Evolutionary conservation across 2,797 vertebrate genomes (phyloP).

Genomic region (Dicrostonyx torquatus): DNA sequence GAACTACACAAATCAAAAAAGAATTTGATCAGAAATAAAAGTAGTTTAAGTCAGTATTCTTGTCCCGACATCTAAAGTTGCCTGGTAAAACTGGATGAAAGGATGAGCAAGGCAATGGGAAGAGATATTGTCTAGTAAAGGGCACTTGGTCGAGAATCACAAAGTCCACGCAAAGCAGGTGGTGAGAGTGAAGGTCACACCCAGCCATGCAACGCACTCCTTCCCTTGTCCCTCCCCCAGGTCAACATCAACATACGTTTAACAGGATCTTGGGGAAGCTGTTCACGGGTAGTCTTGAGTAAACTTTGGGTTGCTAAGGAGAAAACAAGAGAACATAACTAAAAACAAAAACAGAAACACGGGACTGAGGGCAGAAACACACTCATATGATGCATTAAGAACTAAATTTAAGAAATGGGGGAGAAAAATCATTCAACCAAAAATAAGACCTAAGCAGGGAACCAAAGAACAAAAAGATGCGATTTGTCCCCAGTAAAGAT

Average conservation of each 20-base stretch:
- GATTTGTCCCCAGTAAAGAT: background rate
- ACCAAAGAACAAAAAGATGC: background rate
- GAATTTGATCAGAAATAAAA: background rate
- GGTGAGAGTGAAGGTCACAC: background rate
- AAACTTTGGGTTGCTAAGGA: slow-evolving; percentile 78
- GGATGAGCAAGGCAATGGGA: slow-evolving; percentile 12
- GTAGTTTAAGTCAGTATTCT: background rate
- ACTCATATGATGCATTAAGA: background rate
- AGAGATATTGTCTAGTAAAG: slow-evolving; percentile 19
- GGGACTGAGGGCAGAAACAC: slow-evolving; percentile 41
- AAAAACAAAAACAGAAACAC: slow-evolving; percentile 69
- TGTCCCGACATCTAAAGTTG: background rate
- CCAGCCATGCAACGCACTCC: slow-evolving; percentile 33
- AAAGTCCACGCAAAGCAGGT: slow-evolving; percentile 70
- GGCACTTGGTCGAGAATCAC: slow-evolving; percentile 11
- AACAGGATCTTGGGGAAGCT: slow-evolving; percentile 72
- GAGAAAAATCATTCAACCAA: background rate
- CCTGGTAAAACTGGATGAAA: background rate
- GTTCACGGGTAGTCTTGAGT: slow-evolving; percentile 70
- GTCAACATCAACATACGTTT: slow-evolving; percentile 68
- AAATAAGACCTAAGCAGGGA: background rate
- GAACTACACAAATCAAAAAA: slow-evolving; percentile 6
- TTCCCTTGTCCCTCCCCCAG: background rate
- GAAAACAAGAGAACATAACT: slow-evolving; percentile 76
- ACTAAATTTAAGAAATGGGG: background rate